phyloP scores from a whole-genome alignment of 2,797 vertebrate genomes.

The Sphenopsis melanotis region DNA sequence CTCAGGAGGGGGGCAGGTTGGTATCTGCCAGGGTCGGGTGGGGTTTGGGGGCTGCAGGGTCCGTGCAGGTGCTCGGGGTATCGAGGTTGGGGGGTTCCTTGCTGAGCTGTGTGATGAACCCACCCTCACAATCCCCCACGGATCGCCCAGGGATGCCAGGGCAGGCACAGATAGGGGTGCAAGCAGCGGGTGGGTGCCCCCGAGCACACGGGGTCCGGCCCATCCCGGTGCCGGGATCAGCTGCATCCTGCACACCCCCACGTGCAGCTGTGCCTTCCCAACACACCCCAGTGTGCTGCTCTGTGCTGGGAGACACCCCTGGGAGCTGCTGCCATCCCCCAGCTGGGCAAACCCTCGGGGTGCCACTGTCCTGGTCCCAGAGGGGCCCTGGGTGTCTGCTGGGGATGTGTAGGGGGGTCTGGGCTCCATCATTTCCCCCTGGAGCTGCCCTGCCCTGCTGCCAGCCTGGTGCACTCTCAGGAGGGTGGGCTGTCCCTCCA shows the following conservation, averaged over 20 bases:
- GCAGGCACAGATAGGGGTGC: not conserved
- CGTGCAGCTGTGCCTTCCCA: not conserved
- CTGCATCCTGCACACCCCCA: accelerated
- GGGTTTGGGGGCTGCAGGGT: not conserved
- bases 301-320: not conserved
- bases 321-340: not conserved
- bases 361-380: not conserved
- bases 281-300: accelerated
- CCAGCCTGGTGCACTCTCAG: too few species aligned
- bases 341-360: not conserved
- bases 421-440: not conserved
- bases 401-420: accelerated
- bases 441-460: not conserved
- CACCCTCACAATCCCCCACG: accelerated
- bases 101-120: not conserved
- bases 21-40: accelerated
- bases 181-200: not conserved
- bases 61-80: accelerated
- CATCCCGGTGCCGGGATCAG: accelerated
- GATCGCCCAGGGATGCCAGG: not conserved
- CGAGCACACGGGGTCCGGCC: accelerated
- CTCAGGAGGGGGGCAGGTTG: not conserved
- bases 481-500: not conserved
- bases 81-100: not conserved
- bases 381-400: not conserved